Percentiles rank a stretch among this genome's conserved stretches.
Conservation (phyloP, 1,140 invertebrate species). For the Diorhabda carinulata region DNA sequence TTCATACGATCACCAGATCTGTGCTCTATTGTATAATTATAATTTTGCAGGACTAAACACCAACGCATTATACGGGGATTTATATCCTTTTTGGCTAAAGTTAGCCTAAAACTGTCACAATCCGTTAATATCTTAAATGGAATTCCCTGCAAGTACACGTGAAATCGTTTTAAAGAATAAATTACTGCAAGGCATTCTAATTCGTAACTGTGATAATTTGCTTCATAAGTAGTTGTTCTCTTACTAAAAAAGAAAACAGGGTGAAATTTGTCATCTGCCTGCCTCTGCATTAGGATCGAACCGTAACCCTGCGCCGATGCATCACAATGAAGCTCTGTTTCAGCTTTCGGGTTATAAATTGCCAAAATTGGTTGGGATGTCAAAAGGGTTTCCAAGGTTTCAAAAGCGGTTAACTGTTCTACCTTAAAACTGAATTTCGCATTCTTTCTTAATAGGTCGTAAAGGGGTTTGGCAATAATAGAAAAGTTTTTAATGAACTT, state of each 20-base stretch:
- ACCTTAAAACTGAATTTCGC: conserved; percentile 29
- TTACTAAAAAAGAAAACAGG: conserved; percentile 46
- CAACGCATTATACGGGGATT: conserved; percentile 33
- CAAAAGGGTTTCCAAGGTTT: conserved; percentile 25
- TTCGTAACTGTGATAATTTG: conserved; percentile 46
- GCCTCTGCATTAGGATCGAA: conserved; percentile 18
- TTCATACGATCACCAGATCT: background rate
- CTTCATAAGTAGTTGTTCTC: conserved; percentile 42
- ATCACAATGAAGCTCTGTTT: conserved; percentile 28
- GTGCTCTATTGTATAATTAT: background rate
- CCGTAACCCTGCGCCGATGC: conserved; percentile 7
- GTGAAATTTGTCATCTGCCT: conserved; percentile 29
- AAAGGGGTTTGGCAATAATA: conserved; percentile 32
- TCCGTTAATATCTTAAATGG: conserved; percentile 45
- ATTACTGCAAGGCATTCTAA: conserved; percentile 49
- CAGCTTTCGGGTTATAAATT: conserved; percentile 16
- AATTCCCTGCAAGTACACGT: conserved; percentile 16
- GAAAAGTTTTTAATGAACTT: conserved; percentile 33
- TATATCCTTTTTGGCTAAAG: conserved; percentile 32
- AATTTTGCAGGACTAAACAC: conserved; percentile 29
- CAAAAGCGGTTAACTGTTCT: conserved; percentile 29
- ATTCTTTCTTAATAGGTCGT: conserved; percentile 36
- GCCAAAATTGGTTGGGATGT: conserved; percentile 17
- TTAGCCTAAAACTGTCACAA: conserved; percentile 35
- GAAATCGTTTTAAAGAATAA: conserved; percentile 41